A percentile compares a stretch with the other conserved stretches of the same genome.
Evolutionary conservation across 2,113 vertebrate species (phyloP).

Genomic region (Malurus elegans): DNA sequence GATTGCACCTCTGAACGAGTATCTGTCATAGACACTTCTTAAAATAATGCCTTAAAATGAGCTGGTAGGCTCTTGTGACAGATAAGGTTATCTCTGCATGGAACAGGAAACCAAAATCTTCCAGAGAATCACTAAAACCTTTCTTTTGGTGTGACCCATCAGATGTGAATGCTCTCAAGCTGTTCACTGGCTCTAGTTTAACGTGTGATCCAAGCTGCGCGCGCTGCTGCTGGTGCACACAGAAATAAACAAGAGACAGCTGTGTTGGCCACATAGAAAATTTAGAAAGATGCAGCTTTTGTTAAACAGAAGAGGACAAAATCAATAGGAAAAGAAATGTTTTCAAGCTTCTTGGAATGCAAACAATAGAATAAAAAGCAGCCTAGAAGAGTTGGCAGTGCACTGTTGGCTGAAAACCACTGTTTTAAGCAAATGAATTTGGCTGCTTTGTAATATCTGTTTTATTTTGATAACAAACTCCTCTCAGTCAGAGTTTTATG

Average conservation of each 20-base stretch:
- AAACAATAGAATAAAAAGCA: conserved; percentile 28
- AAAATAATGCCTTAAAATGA: neutral
- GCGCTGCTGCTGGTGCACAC: neutral
- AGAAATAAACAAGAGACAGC: conserved; percentile 37
- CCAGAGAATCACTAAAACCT: neutral
- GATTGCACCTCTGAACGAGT: neutral
- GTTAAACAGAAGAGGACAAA: conserved; percentile 12
- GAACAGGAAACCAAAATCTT: neutral
- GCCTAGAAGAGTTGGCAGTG: neutral
- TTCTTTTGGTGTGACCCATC: neutral
- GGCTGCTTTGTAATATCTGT: conserved; percentile 16
- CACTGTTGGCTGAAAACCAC: neutral
- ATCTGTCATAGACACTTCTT: neutral
- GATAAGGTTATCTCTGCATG: neutral
- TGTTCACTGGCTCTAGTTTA: neutral
- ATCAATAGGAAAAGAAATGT: conserved; percentile 47
- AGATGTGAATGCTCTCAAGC: neutral
- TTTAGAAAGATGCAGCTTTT: conserved; percentile 19
- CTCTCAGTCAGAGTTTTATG: neutral
- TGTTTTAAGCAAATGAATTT: conserved; percentile 38
- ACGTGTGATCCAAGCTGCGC: neutral
- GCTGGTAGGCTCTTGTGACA: neutral
- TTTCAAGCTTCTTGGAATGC: conserved; percentile 51
- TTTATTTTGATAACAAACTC: conserved; percentile 52
- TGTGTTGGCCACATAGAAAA: conserved; percentile 12